Percentiles rank a stretch among this genome's conserved stretches.
phyloP scores from a whole-genome alignment of 2,797 vertebrate genomes.

The Vultur gryphus region DNA sequence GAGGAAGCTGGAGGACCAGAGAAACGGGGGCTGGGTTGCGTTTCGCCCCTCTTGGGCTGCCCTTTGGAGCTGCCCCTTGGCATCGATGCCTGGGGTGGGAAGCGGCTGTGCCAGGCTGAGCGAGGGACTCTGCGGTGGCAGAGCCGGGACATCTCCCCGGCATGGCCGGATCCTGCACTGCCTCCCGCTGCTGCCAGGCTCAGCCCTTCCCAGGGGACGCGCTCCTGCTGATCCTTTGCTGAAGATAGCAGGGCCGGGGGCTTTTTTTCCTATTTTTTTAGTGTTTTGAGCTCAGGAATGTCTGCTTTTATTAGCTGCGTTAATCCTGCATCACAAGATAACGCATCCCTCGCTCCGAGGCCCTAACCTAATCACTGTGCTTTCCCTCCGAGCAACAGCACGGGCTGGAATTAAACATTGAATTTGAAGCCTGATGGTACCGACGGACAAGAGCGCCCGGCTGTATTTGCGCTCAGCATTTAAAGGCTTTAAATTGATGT shows the following conservation, averaged over 20 bases:
- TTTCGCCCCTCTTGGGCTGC: background rate
- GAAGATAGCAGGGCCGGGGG: background rate
- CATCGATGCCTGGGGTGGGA: background rate
- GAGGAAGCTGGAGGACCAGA: background rate
- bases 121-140: background rate
- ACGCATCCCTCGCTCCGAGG: background rate
- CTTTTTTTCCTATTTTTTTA: background rate
- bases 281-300: background rate
- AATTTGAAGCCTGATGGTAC: background rate
- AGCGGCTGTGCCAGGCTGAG: background rate
- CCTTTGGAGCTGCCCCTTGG: background rate
- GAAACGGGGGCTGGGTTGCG: background rate
- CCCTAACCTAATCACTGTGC: background rate
- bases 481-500: background rate
- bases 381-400: background rate
- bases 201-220: background rate
- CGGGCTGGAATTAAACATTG: background rate
- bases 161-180: fast-evolving
- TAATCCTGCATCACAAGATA: background rate
- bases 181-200: background rate
- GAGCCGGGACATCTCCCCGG: background rate
- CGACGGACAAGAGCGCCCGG: fast-evolving
- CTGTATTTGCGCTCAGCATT: fast-evolving
- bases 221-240: background rate
- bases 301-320: conserved; percentile 12